A percentile compares a stretch with the other conserved stretches of the same genome.
phyloP scores from a whole-genome alignment of 2,113 vertebrate genomes.

The Balaeniceps rex region DNA sequence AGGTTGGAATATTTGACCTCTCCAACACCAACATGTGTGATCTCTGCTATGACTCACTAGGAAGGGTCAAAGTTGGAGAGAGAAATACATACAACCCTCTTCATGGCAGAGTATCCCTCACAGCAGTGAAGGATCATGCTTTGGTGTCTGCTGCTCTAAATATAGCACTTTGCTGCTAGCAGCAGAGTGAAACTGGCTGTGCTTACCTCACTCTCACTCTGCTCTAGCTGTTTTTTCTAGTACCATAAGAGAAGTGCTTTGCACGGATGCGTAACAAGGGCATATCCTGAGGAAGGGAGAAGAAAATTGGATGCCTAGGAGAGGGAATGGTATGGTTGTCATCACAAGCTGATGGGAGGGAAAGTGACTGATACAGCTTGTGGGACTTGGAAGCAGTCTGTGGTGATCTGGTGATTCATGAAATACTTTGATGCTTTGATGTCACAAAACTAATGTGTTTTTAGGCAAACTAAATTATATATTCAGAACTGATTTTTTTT shows the following conservation, averaged over 20 bases:
- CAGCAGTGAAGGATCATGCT: neutral
- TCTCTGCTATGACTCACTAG: neutral
- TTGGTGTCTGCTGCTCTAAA: conserved; percentile 5
- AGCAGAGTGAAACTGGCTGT: neutral
- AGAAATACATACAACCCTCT: neutral
- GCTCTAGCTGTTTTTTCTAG: neutral
- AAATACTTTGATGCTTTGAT: neutral
- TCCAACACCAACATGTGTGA: neutral
- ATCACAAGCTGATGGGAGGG: neutral
- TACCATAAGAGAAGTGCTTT: neutral
- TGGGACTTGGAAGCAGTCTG: neutral
- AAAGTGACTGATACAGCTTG: neutral
- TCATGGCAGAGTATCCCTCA: neutral
- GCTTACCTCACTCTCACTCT: neutral
- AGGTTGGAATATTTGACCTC: conserved; percentile 21
- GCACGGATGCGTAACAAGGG: neutral
- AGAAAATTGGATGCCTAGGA: neutral
- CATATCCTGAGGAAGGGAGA: neutral
- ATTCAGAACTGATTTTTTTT: neutral
- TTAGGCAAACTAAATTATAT: neutral
- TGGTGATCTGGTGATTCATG: neutral
- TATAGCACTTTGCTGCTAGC: neutral
- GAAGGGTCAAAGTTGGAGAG: neutral
- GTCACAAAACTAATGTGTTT: neutral
- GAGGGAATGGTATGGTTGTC: neutral